Percentiles rank a stretch among this genome's conserved stretches.
These are phyloP conservation scores for Synanthedon formicaeformis DNA, from an alignment of 2,888 invertebrate species.

Conservation along the genomic window DNA sequence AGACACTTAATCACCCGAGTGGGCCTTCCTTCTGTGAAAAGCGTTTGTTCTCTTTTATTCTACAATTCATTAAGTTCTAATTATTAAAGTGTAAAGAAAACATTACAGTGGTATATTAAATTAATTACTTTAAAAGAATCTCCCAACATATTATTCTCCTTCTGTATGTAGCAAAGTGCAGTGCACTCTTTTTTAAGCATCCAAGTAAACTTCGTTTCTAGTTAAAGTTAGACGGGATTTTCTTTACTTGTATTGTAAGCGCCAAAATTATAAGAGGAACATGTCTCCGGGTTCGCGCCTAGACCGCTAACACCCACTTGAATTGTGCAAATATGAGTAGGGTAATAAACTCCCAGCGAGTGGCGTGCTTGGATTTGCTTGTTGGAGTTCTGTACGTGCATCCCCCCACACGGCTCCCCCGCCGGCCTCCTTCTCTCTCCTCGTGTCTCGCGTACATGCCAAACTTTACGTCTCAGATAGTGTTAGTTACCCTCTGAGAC, in stretches of 20 bases:
- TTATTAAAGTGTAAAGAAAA: background rate
- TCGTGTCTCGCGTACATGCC: constrained; percentile 30
- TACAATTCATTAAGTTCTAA: constrained; percentile 40
- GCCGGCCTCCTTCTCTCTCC: constrained; percentile 15
- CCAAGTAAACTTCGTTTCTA: no score
- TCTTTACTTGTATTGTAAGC: no score
- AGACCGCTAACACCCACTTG: constrained; percentile 49
- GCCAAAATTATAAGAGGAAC: constrained; percentile 8
- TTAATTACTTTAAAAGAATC: no score
- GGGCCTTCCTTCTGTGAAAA: constrained; percentile 58
- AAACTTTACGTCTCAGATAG: constrained; percentile 42
- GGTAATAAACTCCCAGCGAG: constrained; percentile 57
- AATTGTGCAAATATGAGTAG: constrained; percentile 63
- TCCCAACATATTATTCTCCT: no score
- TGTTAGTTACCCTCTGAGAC: constrained; percentile 30
- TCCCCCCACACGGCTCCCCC: constrained; percentile 27
- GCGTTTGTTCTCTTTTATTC: constrained; percentile 55
- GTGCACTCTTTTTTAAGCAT: no score
- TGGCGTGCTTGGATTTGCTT: constrained; percentile 55
- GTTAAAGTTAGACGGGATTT: no score
- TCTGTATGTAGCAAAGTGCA: no score
- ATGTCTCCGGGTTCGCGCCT: constrained; percentile 21
- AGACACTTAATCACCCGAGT: constrained; percentile 68
- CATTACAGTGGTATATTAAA: background rate
- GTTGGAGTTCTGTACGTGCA: constrained; percentile 55